Conservation (phyloP, 2,888 invertebrate genomes). For the Tachina fera region DNA sequence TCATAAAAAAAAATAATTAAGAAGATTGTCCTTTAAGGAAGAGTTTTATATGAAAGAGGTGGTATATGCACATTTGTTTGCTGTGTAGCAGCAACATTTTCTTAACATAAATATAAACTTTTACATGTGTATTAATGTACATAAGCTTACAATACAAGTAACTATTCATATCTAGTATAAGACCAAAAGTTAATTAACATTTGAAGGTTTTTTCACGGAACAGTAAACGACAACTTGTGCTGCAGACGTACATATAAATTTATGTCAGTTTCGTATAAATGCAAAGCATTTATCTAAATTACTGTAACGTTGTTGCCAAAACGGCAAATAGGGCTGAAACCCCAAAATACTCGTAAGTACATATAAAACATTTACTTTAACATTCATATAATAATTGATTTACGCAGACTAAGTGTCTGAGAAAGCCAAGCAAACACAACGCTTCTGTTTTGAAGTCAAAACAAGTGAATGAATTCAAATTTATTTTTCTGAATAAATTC, state of each 20-base stretch:
- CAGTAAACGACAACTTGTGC: not conserved
- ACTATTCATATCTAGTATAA: not conserved
- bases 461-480: too few relatives aligned
- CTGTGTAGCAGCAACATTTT: too few relatives aligned
- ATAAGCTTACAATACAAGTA: not conserved
- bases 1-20: too few relatives aligned
- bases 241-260: not conserved
- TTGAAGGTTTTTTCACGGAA: not conserved
- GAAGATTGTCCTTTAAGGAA: too few relatives aligned
- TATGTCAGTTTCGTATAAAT: not conserved
- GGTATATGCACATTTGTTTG: too few relatives aligned
- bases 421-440: not conserved
- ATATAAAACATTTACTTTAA: not conserved
- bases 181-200: constrained; percentile 15
- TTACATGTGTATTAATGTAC: not conserved
- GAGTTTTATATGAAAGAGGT: too few relatives aligned
- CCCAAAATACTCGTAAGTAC: not conserved
- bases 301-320: not conserved
- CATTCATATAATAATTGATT: not conserved
- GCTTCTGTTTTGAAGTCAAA: too few relatives aligned
- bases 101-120: not conserved
- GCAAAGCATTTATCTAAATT: constrained; percentile 21
- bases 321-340: not conserved
- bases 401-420: not conserved
- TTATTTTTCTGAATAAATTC: too few relatives aligned